A percentile compares a stretch with the other conserved stretches of the same genome.
phyloP scores from a whole-genome alignment of 2,113 vertebrate genomes.

The Grus americana region DNA sequence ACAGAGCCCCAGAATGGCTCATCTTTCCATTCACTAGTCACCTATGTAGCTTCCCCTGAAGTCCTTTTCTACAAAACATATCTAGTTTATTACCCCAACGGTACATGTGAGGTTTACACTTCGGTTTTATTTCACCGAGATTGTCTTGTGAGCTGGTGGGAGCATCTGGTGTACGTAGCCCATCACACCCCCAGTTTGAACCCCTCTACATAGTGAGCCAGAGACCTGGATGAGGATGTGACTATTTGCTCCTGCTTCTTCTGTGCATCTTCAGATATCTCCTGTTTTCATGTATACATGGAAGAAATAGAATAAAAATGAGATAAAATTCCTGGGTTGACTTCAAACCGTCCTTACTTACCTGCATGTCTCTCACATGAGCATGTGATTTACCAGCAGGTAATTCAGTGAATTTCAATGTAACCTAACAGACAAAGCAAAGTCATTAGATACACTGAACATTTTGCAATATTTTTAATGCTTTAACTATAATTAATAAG shows the following conservation, averaged over 20 bases:
- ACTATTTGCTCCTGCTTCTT: neutral
- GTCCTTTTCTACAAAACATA: neutral
- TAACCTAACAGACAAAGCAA: slow-evolving; percentile 20
- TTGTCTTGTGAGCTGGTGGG: neutral
- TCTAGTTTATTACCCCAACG: neutral
- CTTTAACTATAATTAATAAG: slow-evolving; percentile 16
- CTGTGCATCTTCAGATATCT: neutral
- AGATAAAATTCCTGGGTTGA: neutral
- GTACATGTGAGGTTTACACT: neutral
- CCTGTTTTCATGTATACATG: neutral
- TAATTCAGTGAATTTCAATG: neutral
- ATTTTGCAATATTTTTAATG: neutral
- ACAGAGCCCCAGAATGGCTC: neutral
- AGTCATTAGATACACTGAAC: slow-evolving; percentile 11
- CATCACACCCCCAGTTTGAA: neutral
- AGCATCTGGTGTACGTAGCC: neutral
- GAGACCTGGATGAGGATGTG: neutral
- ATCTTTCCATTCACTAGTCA: neutral
- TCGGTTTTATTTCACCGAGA: neutral
- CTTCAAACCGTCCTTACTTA: neutral
- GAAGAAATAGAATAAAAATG: neutral
- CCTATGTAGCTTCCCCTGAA: neutral
- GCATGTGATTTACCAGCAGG: neutral
- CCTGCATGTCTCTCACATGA: neutral
- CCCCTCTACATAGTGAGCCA: neutral